Base-by-base conservation (phyloP, 2,888 invertebrate genomes). In the Pachydiplax longipennis region DNA sequence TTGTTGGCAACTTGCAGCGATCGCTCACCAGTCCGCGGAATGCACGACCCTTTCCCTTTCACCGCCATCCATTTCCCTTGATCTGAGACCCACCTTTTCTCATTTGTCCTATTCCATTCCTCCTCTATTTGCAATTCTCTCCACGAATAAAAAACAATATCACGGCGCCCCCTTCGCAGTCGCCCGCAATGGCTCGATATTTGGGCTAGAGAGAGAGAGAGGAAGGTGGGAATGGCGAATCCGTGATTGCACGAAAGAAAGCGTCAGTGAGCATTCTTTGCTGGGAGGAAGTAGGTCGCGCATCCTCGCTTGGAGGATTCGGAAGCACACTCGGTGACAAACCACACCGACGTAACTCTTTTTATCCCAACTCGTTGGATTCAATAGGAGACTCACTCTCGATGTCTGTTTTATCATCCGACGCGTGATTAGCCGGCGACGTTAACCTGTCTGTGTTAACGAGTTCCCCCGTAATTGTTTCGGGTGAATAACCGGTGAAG, bases 151-250 rank as follows among this genome's bases (percentile, higher is more conserved):
- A 58, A 31, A 35, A 61, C 35, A 83, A 25, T 44, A n/a, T 25
- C 31, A 18, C 35, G 6, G 58, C 83, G 22, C 83, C 58, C 58
- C 18, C 53, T 31, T 58, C 58, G 83, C 25, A 58, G 83, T 31
- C 48, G 82, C 44, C 82, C 82, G 44, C 35, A 82, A 58, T 83
- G 83, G 83, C 58, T 83, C 83, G 83, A 83, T 83, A 83, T 83
- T 83, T 83, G 35, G 83, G 58, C 58, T 35, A 82, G 35, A n/a
- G 83, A 35, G 83, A 61, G 58, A 83, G 58, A 61, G 58, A 83
- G 58, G 53, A 15, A 31, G 83, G 83, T n/a, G 13, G 82, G 48
- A 10, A 53, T n/a, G 25, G 58, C 53, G 83, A 83, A 83, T 58
- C 83, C 58, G 83, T 83, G 83, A 83, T 58, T 83, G 83, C 83